Base-by-base conservation (phyloP, 2,113 vertebrate species). In the Aegithalos caudatus region DNA sequence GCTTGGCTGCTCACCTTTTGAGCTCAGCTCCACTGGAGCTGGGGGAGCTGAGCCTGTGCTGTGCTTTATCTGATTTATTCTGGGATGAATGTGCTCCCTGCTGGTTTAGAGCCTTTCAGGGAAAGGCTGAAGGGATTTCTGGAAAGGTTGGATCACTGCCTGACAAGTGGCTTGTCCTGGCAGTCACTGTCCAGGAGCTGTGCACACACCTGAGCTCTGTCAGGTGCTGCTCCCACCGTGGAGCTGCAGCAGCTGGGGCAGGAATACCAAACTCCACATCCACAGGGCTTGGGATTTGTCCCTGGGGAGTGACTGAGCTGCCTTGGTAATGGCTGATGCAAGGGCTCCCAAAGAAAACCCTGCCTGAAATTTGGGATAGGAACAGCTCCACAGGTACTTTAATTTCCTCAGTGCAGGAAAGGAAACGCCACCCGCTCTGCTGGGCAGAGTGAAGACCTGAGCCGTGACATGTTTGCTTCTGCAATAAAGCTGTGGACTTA, bases 101-200 rank as follows among this genome's bases (percentile, higher is more conserved):
- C 72, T 0, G 1, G 2, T 25, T 44, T 12, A 31, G 64, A 62
- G n/a, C 20, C 0, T 0, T 24, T 24, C 48, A 84, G 44, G n/a
- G 37, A 14, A 10, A 35, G 51, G 28, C 13, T 51, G 23, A 38
- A 47, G 48, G 54, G 11, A 48, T 86, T 56, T 76, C 3, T 16
- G 21, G 64, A 8, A 27, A 20, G 1, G 1, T 24, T 40, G 57
- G 70, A 18, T 69, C 62, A 11, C n/a, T 1, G 31, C n/a, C 35
- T 45, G 35, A 7, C 40, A 51, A 58, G 6, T 60, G 50, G 33
- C 44, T 35, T 48, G 62, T 61, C 40, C 80, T 42, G 25, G 20
- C 44, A 6, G 6, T 71, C 0, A 2, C 13, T 22, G 42, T 14
- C 60, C 42, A 21, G 89, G 78, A 83, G 47, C 65, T 50, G 57